These are phyloP conservation scores for Sericinus montela DNA, from an alignment of 2,888 invertebrate species.

Conservation along the genomic window DNA sequence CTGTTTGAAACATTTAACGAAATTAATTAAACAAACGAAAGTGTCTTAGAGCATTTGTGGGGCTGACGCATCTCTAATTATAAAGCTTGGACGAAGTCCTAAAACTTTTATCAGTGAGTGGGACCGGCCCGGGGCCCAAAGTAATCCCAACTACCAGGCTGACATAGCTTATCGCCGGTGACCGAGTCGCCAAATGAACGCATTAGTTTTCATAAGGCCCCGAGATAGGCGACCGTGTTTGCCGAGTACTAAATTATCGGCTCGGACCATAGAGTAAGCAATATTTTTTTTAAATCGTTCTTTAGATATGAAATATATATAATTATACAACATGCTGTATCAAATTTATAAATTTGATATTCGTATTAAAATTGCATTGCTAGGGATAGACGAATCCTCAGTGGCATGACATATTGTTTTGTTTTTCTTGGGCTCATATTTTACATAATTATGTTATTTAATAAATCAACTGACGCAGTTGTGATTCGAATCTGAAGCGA, in stretches of 20 bases:
- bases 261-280: too few relatives aligned
- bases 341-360: too few relatives aligned
- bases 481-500: too few relatives aligned
- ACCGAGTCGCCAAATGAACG: slow-evolving; percentile 71
- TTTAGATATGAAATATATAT: too few relatives aligned
- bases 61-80: slow-evolving; percentile 48
- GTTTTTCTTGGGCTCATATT: too few relatives aligned
- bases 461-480: too few relatives aligned
- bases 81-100: slow-evolving; percentile 47
- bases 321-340: too few relatives aligned
- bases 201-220: slow-evolving; percentile 77
- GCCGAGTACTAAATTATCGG: slow-evolving; percentile 16
- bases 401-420: too few relatives aligned
- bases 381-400: too few relatives aligned
- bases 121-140: slow-evolving; percentile 48
- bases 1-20: background rate
- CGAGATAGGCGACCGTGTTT: slow-evolving; percentile 47
- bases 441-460: too few relatives aligned
- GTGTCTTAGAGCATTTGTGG: slow-evolving; percentile 26
- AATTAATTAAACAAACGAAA: slow-evolving; percentile 4
- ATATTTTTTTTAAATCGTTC: too few relatives aligned
- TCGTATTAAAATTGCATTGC: too few relatives aligned
- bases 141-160: slow-evolving; percentile 71
- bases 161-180: slow-evolving; percentile 70
- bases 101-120: slow-evolving; percentile 57